Base-by-base conservation (phyloP, 30 jellyfish, hydroid and myxozoan species). In the Cassiopea xamachana region DNA sequence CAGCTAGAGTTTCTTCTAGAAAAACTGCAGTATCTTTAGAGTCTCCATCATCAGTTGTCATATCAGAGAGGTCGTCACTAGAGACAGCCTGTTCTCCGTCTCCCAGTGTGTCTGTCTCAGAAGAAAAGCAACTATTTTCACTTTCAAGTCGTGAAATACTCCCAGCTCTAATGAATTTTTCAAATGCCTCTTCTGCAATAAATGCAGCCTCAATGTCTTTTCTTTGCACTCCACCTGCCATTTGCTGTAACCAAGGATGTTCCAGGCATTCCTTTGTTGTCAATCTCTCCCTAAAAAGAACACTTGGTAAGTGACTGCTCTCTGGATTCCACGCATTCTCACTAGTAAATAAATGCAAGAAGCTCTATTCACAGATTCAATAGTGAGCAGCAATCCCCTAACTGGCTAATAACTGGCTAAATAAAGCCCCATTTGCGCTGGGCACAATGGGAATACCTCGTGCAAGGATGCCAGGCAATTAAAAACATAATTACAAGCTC, bases 191-290 rank as follows among this genome's bases (percentile, higher is more conserved):
- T 46, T 89, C 92, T 15, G 96, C 98, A 18, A 75, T 86, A 47
- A 92, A 85, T 39, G 98, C 98, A n/a, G 81, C 98, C 48, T 86
- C 93, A n/a, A 96, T 97, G 81, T 96, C 99, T 74, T 90, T 97
- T 7, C 95, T 90, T 45, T 94, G 82, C n/a, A 92, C 78, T 5
- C 99, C 99, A 15, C 82, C 90, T 46, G 91, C 96, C 93, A 96
- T 90, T 82, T 96, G 99, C 59, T 92, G 89, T 59, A 96, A 48
- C 99, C 99, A 96, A 1, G 95, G 93, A 78, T 96, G 99, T 79
- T 96, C 98, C 82, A 96, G 69, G 83, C 98, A 95, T 70, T 90
- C 98, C 39, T 84, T 75, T 1, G 97, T 92, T 43, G 97, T 89
- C 92, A 96, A 81, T 8, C 99, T 94, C 49, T 96, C 94, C 87